These are phyloP conservation scores for Mesoligia furuncula DNA, from an alignment of 2,888 invertebrate species.

Conservation along the genomic window DNA sequence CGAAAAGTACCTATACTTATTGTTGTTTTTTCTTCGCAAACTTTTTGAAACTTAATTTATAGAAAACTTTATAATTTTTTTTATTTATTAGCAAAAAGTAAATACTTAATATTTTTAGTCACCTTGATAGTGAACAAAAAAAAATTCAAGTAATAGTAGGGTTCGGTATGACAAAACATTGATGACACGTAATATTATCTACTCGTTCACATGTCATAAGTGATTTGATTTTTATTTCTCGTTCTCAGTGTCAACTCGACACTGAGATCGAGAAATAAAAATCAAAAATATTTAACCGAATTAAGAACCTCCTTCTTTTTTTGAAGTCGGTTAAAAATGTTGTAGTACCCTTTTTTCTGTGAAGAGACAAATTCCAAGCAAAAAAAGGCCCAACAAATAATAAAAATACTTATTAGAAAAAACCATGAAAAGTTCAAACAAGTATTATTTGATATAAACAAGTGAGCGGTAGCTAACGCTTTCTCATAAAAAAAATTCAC, in stretches of 20 bases:
- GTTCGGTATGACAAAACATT: too few relatives aligned
- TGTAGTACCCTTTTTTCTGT: neutral
- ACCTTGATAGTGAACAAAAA: neutral
- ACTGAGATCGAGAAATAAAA: neutral
- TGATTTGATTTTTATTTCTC: too few relatives aligned
- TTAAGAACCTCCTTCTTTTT: too few relatives aligned
- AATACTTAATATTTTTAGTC: neutral
- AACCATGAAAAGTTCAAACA: conserved; percentile 51
- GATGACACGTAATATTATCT: too few relatives aligned
- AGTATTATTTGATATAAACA: conserved; percentile 65
- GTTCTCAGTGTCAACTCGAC: too few relatives aligned
- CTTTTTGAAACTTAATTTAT: neutral
- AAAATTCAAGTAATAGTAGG: neutral
- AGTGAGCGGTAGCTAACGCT: conserved; percentile 14
- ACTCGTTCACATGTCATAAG: too few relatives aligned
- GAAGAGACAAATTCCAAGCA: neutral
- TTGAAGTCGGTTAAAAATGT: neutral
- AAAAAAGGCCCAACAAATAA: neutral
- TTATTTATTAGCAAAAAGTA: neutral
- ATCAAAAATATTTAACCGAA: too few relatives aligned
- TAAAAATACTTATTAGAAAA: conserved; percentile 5
- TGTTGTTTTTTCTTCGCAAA: neutral
- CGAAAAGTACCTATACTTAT: conserved; percentile 1
- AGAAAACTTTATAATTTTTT: neutral
- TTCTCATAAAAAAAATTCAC: conserved; percentile 69